Conservation (phyloP, 2,113 vertebrate species). For the Sminthopsis crassicaudata region DNA sequence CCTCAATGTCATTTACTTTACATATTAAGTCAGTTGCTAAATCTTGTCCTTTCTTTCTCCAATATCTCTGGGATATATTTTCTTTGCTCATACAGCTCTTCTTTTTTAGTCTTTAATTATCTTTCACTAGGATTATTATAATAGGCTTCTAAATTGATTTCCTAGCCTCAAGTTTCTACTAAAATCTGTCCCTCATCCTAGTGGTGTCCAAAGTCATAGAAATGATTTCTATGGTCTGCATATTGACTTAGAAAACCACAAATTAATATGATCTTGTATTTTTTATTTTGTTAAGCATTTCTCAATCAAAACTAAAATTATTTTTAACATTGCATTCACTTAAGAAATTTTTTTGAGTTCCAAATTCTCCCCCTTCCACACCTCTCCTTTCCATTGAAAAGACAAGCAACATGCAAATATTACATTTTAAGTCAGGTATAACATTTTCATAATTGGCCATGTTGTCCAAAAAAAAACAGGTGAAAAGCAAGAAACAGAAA, state of each 20-base stretch:
- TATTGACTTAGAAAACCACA: background rate
- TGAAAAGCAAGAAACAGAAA: background rate
- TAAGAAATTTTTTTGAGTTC: background rate
- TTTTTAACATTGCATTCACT: background rate
- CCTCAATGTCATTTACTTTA: background rate
- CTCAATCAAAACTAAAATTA: too few species aligned
- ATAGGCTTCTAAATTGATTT: background rate
- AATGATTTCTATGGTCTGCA: background rate
- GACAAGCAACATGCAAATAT: background rate
- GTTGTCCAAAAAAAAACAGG: background rate
- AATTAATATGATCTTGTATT: background rate
- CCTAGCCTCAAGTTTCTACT: background rate
- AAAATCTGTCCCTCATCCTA: too few species aligned
- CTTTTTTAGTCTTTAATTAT: background rate
- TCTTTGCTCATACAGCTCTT: background rate
- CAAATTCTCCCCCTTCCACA: background rate
- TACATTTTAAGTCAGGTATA: background rate
- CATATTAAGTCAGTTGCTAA: background rate
- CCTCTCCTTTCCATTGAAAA: background rate
- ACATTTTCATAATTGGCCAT: background rate
- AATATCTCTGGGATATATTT: background rate
- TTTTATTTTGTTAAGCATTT: too few species aligned
- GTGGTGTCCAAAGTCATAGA: background rate
- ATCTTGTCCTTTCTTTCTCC: background rate
- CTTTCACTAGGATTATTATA: background rate